Base-by-base conservation (phyloP, 2,888 invertebrate species). In the Sabatieria punctata region DNA sequence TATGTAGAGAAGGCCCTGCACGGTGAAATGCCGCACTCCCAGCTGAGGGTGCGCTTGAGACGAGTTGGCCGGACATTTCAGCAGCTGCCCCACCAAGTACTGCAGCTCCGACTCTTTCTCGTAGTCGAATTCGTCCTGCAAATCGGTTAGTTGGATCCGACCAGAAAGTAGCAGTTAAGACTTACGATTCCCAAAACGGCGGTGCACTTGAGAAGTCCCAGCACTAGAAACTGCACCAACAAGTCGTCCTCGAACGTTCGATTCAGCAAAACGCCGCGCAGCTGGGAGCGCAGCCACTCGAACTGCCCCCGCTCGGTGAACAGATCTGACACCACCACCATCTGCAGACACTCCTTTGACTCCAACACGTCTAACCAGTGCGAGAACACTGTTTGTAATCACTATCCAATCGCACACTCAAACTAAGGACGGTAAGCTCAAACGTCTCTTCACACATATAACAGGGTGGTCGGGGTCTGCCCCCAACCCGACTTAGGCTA, bases 231-330 rank as follows among this genome's bases (percentile, higher is more conserved):
- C 54, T 80, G 79, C 68, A 77, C 76, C 24, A 82, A 68, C 48
- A 83, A 73, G 60, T 82, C 81, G 67, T 85, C 83, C 63, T 84
- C 82, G 46, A 72, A 68, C 18, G 77, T 74, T 61, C 82, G 79
- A 48, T 69, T 68, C 57, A 75, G 77, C 49, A 68, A 61, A 24
- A 78, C 74, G 53, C 78, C 78, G 54, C 79, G 65, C 57, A 78
- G 76, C 11, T 76, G 75, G 52, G 79, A 77, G 57, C 81, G 70
- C 76, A 85, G 79, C 80, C 82, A 82, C 56, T 75, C 75, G 67
- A 78, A 83, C 65, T 85, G 84, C 36, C 75, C 73, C 57, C 75
- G 73, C 60, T 82, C 82, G 48, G 65, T 65, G 55, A 70, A 70
- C 48, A 84, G 71, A 66, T 85, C 83, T 0, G 81, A 80, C 54